Percentiles rank a stretch among this genome's conserved stretches.
These are phyloP conservation scores for Nasua narica DNA, from an alignment of 2,797 vertebrate species.

Conservation along the genomic window DNA sequence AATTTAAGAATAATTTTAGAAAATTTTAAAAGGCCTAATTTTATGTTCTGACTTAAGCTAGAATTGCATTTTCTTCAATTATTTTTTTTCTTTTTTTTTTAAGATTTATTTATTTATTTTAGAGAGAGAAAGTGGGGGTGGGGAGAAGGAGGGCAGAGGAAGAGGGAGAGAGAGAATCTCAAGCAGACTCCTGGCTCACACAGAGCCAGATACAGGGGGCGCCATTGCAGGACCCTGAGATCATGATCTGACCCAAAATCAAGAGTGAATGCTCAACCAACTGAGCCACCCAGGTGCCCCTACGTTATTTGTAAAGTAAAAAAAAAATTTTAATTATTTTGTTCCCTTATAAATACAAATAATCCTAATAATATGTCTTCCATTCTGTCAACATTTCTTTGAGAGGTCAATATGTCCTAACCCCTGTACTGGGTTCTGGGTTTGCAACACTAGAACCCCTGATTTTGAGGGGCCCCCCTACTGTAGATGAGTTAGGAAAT, in stretches of 20 bases:
- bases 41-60: conserved; percentile 10
- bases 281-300: background rate
- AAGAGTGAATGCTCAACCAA: background rate
- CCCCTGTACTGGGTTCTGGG: background rate
- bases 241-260: background rate
- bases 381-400: background rate
- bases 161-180: background rate
- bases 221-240: background rate
- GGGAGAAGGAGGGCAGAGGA: background rate
- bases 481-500: background rate
- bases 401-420: background rate
- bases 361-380: background rate
- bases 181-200: background rate
- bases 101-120: background rate
- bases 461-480: background rate
- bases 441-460: background rate
- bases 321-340: background rate
- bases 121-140: background rate
- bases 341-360: background rate
- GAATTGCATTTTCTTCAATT: background rate
- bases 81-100: background rate
- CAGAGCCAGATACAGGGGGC: background rate
- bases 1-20: background rate
- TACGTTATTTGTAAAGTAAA: background rate
- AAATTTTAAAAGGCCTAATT: background rate